Evolutionary conservation across 2,888 invertebrate genomes (phyloP).

Genomic region (Troglohyphantes excavatus): DNA sequence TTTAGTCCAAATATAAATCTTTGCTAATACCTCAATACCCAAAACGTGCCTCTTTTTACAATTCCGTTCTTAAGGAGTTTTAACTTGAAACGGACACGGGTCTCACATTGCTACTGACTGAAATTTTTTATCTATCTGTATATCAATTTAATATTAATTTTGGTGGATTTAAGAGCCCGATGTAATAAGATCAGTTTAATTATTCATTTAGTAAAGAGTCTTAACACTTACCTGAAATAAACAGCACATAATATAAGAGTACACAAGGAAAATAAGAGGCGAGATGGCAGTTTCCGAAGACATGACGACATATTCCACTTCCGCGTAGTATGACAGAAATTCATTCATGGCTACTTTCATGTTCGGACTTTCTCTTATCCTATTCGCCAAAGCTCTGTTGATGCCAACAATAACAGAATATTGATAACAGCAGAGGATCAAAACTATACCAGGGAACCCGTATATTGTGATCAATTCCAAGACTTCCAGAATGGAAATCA

Average conservation of each 20-base stretch:
- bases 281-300: constrained; percentile 39
- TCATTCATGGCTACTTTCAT: constrained; percentile 20
- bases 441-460: constrained; percentile 27
- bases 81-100: too few relatives aligned
- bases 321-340: constrained; percentile 23
- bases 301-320: constrained; percentile 1
- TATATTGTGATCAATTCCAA: constrained; percentile 39
- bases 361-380: constrained; percentile 5
- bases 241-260: constrained; percentile 38
- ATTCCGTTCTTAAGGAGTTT: too few relatives aligned
- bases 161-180: too few relatives aligned
- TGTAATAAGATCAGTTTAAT: too few relatives aligned
- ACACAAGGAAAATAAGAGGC: constrained; percentile 40
- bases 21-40: too few relatives aligned
- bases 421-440: constrained; percentile 46
- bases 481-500: constrained; percentile 8
- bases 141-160: too few relatives aligned
- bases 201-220: too few relatives aligned
- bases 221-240: constrained; percentile 56
- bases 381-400: constrained; percentile 33
- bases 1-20: too few relatives aligned
- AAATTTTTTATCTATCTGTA: too few relatives aligned
- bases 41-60: too few relatives aligned
- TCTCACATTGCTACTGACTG: too few relatives aligned
- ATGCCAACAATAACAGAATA: constrained; percentile 18